A percentile compares a stretch with the other conserved stretches of the same genome.
These are phyloP conservation scores for Hephaestus fuliginosus DNA, from an alignment of 2,797 vertebrate genomes.

Conservation along the genomic window DNA sequence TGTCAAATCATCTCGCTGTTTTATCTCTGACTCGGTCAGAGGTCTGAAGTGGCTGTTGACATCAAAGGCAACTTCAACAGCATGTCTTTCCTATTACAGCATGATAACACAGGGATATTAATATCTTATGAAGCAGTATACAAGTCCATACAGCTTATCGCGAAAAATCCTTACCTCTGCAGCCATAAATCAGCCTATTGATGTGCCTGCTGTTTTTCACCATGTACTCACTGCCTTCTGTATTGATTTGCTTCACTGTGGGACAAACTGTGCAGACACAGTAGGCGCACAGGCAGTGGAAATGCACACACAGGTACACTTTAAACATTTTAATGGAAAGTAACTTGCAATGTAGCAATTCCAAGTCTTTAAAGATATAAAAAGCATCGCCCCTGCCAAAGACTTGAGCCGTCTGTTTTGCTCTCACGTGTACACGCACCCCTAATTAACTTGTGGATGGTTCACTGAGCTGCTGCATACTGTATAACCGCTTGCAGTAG, in stretches of 20 bases:
- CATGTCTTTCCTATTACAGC: conserved; percentile 33
- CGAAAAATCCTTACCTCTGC: conserved; percentile 58
- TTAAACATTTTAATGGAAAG: conserved; percentile 38
- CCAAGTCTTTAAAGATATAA: conserved; percentile 33
- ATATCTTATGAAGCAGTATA: conserved; percentile 54
- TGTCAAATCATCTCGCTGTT: conserved; percentile 43
- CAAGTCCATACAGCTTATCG: conserved; percentile 42
- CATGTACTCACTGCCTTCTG: conserved; percentile 65
- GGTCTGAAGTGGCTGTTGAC: conserved; percentile 35
- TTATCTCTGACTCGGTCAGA: conserved; percentile 58
- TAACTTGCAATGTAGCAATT: conserved; percentile 13
- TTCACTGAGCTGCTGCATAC: conserved; percentile 56
- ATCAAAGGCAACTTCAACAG: conserved; percentile 28
- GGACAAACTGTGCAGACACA: conserved; percentile 59
- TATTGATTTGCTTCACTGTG: conserved; percentile 71
- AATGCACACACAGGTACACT: conserved; percentile 28
- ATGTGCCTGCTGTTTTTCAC: conserved; percentile 69
- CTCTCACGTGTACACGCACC: conserved; percentile 24
- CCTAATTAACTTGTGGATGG: conserved; percentile 65
- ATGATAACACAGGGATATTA: conserved; percentile 49
- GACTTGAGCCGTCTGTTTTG: conserved; percentile 34
- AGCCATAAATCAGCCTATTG: conserved; percentile 75
- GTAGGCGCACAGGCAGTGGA: conserved; percentile 12
- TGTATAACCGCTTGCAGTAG: conserved; percentile 42
- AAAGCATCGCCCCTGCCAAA: conserved; percentile 2